Evolutionary conservation across 2,888 invertebrate genomes (phyloP).

Genomic region (Protophormia terraenovae): DNA sequence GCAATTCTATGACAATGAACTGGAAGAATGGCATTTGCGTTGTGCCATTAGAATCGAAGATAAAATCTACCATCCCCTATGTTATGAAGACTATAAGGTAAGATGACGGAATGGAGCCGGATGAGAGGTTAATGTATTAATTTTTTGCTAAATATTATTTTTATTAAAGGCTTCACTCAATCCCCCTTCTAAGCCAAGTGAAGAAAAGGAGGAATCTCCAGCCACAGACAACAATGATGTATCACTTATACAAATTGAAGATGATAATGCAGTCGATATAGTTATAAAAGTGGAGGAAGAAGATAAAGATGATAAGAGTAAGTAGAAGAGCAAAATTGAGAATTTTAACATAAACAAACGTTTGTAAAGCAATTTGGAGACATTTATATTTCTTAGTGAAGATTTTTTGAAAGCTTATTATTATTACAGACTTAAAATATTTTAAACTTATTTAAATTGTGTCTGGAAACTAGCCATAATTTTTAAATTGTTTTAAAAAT

Average conservation of each 20-base stretch:
- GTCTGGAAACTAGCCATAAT: too few species aligned
- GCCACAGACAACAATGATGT: slow-evolving; percentile 44
- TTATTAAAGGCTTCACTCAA: slow-evolving; percentile 74
- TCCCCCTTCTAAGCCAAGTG: slow-evolving; percentile 72
- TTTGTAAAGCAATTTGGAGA: too few species aligned
- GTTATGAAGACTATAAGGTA: slow-evolving; percentile 93
- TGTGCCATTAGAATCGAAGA: slow-evolving; percentile 90
- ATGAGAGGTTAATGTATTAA: not conserved
- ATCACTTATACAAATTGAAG: slow-evolving; percentile 69
- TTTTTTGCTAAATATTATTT: not conserved
- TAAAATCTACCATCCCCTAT: slow-evolving; percentile 93
- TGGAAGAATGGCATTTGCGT: slow-evolving; percentile 97
- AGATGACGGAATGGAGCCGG: not conserved
- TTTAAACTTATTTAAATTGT: too few species aligned
- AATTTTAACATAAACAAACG: too few species aligned
- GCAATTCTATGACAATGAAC: slow-evolving; percentile 97
- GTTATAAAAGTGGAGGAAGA: slow-evolving; percentile 77
- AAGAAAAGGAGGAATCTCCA: slow-evolving; percentile 41
- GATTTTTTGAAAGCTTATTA: too few species aligned
- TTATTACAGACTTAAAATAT: too few species aligned
- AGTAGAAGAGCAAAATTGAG: slow-evolving; percentile 23
- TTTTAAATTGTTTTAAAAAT: not conserved
- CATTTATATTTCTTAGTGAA: too few species aligned
- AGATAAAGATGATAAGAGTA: slow-evolving; percentile 69
- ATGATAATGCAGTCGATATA: slow-evolving; percentile 79